Base-by-base conservation (phyloP, 1,140 invertebrate species). In the Littorina saxatilis region DNA sequence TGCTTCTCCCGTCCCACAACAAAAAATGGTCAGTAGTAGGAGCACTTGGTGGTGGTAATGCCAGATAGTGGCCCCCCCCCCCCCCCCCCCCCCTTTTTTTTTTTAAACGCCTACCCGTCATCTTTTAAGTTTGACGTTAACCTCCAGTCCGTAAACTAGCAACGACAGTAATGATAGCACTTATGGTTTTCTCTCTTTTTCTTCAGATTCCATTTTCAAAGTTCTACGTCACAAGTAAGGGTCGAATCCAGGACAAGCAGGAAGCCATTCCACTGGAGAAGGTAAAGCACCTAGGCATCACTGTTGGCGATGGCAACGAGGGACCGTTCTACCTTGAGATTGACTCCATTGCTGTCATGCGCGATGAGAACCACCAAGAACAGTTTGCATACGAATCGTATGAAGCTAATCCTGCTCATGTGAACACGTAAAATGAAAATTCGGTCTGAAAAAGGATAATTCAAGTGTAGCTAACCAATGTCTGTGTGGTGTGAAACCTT, bases 341-440 rank as follows among this genome's bases (percentile, higher is more conserved):
- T 52, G 97, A 99, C 93, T 98, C 96, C 90, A 95, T 99, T 83
- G 98, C 96, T 27, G 87, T 98, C 32, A 95, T 97, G 87, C 94
- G 91, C 88, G 96, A 99, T 94, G 94, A 94, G 0, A 94, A 92
- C 82, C 95, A 96, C 85, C 93, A 91, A 1, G 97, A 98, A 94
- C 94, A 96, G 85, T 96, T 95, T 93, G 97, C 97, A 0, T 99
- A 99, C 93, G 98, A 99, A 95, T 94, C 95, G 94, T 98, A 98
- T 81, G 47, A 88, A 80, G 80, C 81, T n/a, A 72, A 80, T 39
- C 81, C 83, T 27, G 80, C 68, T 79, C 61, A 78, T 82, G 81
- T 85, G 20, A 81, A 81, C 55, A 84, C 83, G 40, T 84, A 55
- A 61, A n/a, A n/a, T n/a, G n/a, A n/a, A n/a, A n/a, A n/a, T n/a